Conservation (phyloP, 2,797 vertebrate species). For the Coreius guichenoti region DNA sequence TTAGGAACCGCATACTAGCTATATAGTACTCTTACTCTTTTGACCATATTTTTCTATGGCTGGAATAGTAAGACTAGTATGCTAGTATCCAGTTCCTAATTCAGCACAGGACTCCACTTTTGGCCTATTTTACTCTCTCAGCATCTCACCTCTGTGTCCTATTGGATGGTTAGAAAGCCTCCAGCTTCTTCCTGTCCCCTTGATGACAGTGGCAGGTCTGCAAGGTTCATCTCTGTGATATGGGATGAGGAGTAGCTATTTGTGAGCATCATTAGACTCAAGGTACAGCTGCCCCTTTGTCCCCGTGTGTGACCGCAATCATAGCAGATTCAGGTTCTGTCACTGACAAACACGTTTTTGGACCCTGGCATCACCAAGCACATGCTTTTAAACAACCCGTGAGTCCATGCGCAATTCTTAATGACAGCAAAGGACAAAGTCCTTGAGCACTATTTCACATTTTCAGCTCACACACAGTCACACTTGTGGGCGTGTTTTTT, state of each 20-base stretch:
- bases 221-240: constrained; percentile 52
- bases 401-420: constrained; percentile 10
- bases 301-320: constrained; percentile 45
- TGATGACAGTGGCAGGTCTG: constrained; percentile 51
- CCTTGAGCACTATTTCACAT: constrained; percentile 46
- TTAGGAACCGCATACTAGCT: not conserved
- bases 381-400: constrained; percentile 26
- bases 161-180: constrained; percentile 25
- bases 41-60: not conserved
- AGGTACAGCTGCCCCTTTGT: constrained; percentile 60
- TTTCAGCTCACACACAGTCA: constrained; percentile 47
- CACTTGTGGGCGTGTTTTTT: not conserved
- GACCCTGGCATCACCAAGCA: constrained; percentile 23
- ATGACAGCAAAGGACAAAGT: constrained; percentile 34
- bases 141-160: constrained; percentile 20
- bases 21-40: not conserved
- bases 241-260: constrained; percentile 59
- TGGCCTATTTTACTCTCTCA: constrained; percentile 18
- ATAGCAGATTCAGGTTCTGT: constrained; percentile 45
- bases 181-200: constrained; percentile 39
- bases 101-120: constrained; percentile 8
- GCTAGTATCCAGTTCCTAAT: not conserved
- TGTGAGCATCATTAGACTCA: constrained; percentile 59
- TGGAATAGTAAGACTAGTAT: not conserved
- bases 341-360: constrained; percentile 25